Percentiles rank a stretch among this genome's conserved stretches.
These are phyloP conservation scores for Poecile atricapillus DNA, from an alignment of 2,113 vertebrate species.

Conservation along the genomic window DNA sequence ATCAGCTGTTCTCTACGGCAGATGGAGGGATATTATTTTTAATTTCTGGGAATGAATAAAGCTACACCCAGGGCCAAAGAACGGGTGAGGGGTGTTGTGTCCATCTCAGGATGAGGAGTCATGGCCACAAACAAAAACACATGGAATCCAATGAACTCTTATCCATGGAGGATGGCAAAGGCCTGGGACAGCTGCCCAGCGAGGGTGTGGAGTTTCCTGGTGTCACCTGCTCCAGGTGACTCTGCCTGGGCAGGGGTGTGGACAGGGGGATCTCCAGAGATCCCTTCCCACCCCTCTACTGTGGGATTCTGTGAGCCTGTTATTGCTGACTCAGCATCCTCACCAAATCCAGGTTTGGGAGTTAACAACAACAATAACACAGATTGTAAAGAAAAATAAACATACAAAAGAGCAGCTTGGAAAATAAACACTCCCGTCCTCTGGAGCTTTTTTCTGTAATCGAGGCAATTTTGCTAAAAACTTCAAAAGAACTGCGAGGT, in stretches of 20 bases:
- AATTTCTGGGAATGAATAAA: not conserved
- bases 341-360: not conserved
- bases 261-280: not conserved
- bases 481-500: not conserved
- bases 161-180: not conserved
- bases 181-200: not conserved
- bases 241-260: not conserved
- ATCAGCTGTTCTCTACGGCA: not conserved
- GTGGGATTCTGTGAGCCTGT: not conserved
- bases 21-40: not conserved
- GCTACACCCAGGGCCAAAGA: not conserved
- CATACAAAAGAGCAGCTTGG: not conserved
- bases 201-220: not conserved
- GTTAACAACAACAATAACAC: not conserved
- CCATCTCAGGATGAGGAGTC: not conserved
- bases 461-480: not conserved
- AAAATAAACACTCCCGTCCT: not conserved
- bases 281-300: not conserved
- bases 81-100: accelerated
- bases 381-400: not conserved
- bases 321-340: not conserved
- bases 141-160: not conserved
- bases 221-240: not conserved
- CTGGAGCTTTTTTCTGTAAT: not conserved
- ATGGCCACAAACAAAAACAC: not conserved